phyloP scores from a whole-genome alignment of 2,113 vertebrate species.

The Lutjanus erythropterus region DNA sequence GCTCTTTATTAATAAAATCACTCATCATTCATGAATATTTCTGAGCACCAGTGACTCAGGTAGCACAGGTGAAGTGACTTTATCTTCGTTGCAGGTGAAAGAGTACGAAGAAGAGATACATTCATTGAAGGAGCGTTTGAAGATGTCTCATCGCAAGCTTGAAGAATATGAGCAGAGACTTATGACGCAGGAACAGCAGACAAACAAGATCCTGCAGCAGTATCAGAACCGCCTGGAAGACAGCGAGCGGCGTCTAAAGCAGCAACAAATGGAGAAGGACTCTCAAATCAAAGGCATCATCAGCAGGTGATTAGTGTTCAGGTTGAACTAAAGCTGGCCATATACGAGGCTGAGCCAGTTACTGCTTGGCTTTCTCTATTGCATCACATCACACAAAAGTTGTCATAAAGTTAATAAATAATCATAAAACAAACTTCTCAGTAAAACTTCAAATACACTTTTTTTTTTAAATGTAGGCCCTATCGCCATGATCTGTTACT shows the following conservation, averaged over 20 bases:
- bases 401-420: no score
- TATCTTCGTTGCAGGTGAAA: slow-evolving; percentile 85
- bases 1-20: neutral
- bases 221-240: slow-evolving; percentile 96
- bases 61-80: slow-evolving; percentile 1
- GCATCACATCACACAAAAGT: neutral
- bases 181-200: slow-evolving; percentile 93
- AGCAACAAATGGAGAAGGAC: slow-evolving; percentile 96
- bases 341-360: neutral
- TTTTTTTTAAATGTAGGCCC: neutral
- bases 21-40: neutral
- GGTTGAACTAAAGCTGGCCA: slow-evolving; percentile 20
- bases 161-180: slow-evolving; percentile 95
- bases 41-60: slow-evolving; percentile 1
- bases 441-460: neutral
- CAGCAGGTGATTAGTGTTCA: slow-evolving; percentile 87
- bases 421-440: neutral
- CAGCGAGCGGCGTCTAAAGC: slow-evolving; percentile 92
- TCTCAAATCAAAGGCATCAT: slow-evolving; percentile 98
- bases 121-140: slow-evolving; percentile 93
- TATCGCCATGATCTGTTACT: neutral
- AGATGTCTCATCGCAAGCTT: slow-evolving; percentile 97
- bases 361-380: neutral
- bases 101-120: slow-evolving; percentile 98
- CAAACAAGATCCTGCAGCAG: slow-evolving; percentile 94